Evolutionary conservation across 2,888 invertebrate genomes (phyloP), one percentile per base, ranked within the genome.

Genomic region (Drosophila paranaensis): DNA sequence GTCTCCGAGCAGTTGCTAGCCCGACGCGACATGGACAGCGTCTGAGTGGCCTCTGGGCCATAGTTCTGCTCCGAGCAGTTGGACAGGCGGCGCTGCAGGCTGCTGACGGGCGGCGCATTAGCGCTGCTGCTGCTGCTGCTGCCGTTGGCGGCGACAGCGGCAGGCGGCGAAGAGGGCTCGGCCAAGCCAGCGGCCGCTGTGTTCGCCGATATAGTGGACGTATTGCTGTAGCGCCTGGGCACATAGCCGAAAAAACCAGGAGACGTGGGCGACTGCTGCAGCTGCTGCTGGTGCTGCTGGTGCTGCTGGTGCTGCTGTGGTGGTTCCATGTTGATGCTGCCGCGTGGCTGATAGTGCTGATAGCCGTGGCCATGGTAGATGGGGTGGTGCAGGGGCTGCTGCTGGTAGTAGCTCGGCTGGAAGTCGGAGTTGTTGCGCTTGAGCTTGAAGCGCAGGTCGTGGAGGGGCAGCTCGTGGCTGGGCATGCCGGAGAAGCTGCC

Each of bases 141-240:
- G 63, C 42, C 73, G 68, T 50, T 54, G 60, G 73, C 56, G 14
- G 60, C 73, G 42, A 20, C 79, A 81, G 67, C 79, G 37, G 71
- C 71, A 20, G 87, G 70, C 39, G 60, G 54, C 45, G 65, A 58
- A 10, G 70, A 79, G 25, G 68, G 61, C 50, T 89, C 88, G 48
- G 56, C 72, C 65, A 82, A 77, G 53, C 60, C 80, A 45, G 84
- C 80, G 6, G 91, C 81, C 33, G 91, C 81, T 35, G 90, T 88
- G 51, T 67, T 81, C 37, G 91, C 87, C 46, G 91, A 89, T 16
- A 91, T 82, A 2, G 91, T 90, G 66, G 96, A 96, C 81, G 96
- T 95, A 33, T 96, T 95, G 53, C 95, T 96, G 85, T 95, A 92
- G 74, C 96, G 93, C 40, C 96, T 93, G 20, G 95, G 82, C 92